Conservation (phyloP, 2,113 vertebrate genomes). For the Pycnonotus jocosus region DNA sequence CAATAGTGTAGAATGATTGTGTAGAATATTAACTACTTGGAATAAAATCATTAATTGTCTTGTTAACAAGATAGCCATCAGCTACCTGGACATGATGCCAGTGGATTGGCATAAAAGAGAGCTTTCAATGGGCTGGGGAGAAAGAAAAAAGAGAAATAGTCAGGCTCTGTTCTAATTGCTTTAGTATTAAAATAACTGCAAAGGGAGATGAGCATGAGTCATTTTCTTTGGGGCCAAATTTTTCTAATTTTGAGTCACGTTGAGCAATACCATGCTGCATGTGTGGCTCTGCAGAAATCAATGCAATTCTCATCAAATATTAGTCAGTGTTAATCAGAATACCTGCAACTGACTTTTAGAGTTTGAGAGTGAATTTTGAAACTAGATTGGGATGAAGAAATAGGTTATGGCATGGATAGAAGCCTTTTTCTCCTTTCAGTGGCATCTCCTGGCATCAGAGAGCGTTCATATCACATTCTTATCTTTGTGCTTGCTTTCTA, state of each 20-base stretch:
- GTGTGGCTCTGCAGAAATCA: neutral
- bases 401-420: neutral
- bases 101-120: neutral
- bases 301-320: neutral
- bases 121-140: neutral
- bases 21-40: neutral
- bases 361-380: neutral
- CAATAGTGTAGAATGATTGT: neutral
- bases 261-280: neutral
- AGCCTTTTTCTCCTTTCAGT: neutral
- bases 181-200: slow-evolving; percentile 24
- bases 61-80: neutral
- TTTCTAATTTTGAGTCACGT: neutral
- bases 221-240: slow-evolving; percentile 37
- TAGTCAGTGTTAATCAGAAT: neutral
- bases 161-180: neutral
- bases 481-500: neutral
- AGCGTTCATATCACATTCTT: accelerated
- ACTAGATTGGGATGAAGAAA: neutral
- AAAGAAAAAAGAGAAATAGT: neutral
- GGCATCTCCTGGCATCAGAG: neutral
- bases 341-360: neutral
- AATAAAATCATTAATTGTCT: neutral
- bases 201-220: slow-evolving; percentile 14
- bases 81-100: neutral